Evolutionary conservation across 2,113 vertebrate genomes (phyloP).

Genomic region (Tenebrosternarchus preto): DNA sequence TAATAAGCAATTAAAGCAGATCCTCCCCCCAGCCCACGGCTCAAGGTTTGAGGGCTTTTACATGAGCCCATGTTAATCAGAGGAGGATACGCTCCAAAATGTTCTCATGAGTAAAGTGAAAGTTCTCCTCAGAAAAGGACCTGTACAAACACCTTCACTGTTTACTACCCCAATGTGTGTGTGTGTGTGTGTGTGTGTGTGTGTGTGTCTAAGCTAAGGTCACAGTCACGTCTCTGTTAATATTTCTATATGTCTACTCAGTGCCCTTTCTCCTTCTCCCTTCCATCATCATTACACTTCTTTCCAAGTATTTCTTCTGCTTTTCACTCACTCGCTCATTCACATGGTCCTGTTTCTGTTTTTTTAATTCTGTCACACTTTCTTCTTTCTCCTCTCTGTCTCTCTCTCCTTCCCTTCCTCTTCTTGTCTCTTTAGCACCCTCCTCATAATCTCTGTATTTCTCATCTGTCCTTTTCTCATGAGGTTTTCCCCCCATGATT

Average conservation of each 20-base stretch:
- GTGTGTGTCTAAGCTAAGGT: slow-evolving; percentile 36
- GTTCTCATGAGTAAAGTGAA: slow-evolving; percentile 19
- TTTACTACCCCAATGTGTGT: not conserved
- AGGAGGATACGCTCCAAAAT: slow-evolving; percentile 20
- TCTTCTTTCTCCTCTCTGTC: slow-evolving; percentile 25
- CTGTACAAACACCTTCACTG: slow-evolving; percentile 4
- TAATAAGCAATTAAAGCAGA: slow-evolving; percentile 54
- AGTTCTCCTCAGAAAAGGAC: slow-evolving; percentile 31
- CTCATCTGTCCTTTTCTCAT: not conserved
- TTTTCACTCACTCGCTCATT: slow-evolving; percentile 48
- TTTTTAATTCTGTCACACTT: slow-evolving; percentile 48
- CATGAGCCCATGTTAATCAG: slow-evolving; percentile 49
- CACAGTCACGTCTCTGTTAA: slow-evolving; percentile 39
- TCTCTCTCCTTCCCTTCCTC: slow-evolving; percentile 42
- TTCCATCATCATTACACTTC: slow-evolving; percentile 40
- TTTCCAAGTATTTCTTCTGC: slow-evolving; percentile 34
- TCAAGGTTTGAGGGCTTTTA: slow-evolving; percentile 35
- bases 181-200: slow-evolving; percentile 16
- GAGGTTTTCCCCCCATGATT: not conserved
- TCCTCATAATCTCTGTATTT: slow-evolving; percentile 36
- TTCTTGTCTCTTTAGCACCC: slow-evolving; percentile 23
- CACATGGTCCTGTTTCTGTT: slow-evolving; percentile 8
- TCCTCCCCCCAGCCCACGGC: slow-evolving; percentile 36
- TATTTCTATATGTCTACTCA: slow-evolving; percentile 24
- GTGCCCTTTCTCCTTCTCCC: slow-evolving; percentile 30